Evolutionary conservation across 2,113 vertebrate genomes (phyloP).

Genomic region (Perca fluviatilis): DNA sequence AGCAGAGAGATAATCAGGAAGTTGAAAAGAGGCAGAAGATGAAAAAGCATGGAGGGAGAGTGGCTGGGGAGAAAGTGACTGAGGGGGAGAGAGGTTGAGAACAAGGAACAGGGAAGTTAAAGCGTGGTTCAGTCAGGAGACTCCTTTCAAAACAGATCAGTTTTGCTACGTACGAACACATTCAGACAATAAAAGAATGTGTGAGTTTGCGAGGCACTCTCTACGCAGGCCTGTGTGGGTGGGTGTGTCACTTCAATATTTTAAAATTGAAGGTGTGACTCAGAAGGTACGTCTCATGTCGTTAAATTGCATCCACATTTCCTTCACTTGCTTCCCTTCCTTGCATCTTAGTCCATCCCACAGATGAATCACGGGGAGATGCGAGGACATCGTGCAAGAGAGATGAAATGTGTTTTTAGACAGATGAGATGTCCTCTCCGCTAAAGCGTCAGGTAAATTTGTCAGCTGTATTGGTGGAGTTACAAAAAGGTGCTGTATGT

Average conservation of each 20-base stretch:
- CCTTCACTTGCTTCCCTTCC: too few relatives aligned
- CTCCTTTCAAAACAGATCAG: neutral
- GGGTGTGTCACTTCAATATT: slow-evolving; percentile 13
- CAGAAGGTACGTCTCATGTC: neutral
- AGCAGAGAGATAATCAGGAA: neutral
- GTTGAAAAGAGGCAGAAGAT: neutral
- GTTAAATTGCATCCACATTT: too few relatives aligned
- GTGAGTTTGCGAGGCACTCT: neutral
- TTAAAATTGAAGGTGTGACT: slow-evolving; percentile 1
- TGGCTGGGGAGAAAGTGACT: neutral
- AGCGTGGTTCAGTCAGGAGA: neutral
- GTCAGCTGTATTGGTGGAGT: too few relatives aligned
- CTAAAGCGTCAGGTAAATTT: too few relatives aligned
- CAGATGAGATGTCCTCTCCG: too few relatives aligned
- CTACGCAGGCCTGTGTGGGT: neutral
- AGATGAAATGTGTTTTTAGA: too few relatives aligned
- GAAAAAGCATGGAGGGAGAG: neutral
- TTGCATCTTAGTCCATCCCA: too few relatives aligned
- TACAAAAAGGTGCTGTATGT: too few relatives aligned
- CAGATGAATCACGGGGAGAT: too few relatives aligned
- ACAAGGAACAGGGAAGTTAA: neutral
- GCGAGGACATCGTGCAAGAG: too few relatives aligned
- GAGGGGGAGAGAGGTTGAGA: neutral
- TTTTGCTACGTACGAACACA: neutral
- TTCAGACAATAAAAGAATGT: neutral